phyloP scores from a whole-genome alignment of 2,888 invertebrate genomes.

The Meghimatium bilineatum region DNA sequence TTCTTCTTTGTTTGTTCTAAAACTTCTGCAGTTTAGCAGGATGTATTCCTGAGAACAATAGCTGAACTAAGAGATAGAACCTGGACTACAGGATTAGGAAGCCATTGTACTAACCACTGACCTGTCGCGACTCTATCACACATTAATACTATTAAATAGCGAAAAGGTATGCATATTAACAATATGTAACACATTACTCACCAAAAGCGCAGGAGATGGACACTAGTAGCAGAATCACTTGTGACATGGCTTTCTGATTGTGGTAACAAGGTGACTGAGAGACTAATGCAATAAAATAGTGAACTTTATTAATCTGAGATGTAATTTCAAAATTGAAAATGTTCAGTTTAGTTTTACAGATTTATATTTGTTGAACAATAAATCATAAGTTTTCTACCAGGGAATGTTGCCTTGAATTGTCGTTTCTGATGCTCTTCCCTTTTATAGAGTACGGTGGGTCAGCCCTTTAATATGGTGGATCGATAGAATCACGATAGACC shows the following conservation, averaged over 20 bases:
- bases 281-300: not conserved
- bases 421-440: not conserved
- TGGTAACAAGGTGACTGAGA: not conserved
- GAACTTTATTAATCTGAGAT: not conserved
- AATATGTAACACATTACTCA: not conserved
- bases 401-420: not conserved
- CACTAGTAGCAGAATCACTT: not conserved
- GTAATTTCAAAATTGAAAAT: not conserved
- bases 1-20: no score
- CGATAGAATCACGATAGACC: not conserved
- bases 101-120: no score
- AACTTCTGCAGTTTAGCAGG: no score
- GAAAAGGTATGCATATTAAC: no score
- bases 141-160: no score
- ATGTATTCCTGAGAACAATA: no score
- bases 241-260: not conserved
- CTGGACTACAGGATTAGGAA: no score
- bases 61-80: no score
- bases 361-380: not conserved
- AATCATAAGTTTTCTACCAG: not conserved
- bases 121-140: no score
- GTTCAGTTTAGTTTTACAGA: not conserved
- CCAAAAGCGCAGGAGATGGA: not conserved
- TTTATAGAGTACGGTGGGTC: not conserved
- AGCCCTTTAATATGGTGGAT: not conserved